These are phyloP conservation scores for Mola mola DNA, from an alignment of 2,113 vertebrate genomes.

Conservation along the genomic window DNA sequence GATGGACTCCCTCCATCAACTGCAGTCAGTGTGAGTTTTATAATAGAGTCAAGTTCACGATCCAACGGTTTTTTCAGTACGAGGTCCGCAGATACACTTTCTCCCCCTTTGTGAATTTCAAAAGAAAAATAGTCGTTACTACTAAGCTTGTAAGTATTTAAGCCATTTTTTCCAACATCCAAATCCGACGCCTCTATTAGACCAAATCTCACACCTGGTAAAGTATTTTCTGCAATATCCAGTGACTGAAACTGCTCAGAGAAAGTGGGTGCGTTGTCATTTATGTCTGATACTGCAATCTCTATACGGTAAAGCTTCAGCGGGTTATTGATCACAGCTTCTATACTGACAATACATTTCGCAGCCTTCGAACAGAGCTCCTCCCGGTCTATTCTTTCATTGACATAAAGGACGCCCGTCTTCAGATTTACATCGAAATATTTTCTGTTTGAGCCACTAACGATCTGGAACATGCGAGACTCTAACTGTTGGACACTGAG, in stretches of 20 bases:
- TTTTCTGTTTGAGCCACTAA: constrained; percentile 72
- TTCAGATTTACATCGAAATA: constrained; percentile 57
- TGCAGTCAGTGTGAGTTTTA: constrained; percentile 65
- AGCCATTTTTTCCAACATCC: neutral
- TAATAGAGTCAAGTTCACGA: constrained; percentile 63
- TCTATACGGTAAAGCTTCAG: constrained; percentile 79
- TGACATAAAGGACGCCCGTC: constrained; percentile 75
- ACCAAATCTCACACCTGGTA: constrained; percentile 60
- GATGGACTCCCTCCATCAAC: constrained; percentile 75
- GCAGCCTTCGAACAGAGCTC: constrained; percentile 73
- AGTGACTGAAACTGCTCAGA: constrained; percentile 43
- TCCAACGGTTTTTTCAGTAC: constrained; percentile 71
- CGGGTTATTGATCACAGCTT: constrained; percentile 82
- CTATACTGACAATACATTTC: constrained; percentile 78
- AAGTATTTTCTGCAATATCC: constrained; percentile 71
- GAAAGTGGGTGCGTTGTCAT: constrained; percentile 83
- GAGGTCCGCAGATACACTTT: constrained; percentile 68
- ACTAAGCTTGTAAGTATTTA: constrained; percentile 75
- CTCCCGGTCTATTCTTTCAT: constrained; percentile 84
- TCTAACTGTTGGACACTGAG: constrained; percentile 69
- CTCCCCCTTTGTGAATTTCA: constrained; percentile 65
- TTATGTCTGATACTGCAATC: constrained; percentile 81
- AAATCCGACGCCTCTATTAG: constrained; percentile 76
- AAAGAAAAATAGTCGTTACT: constrained; percentile 75
- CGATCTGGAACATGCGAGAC: constrained; percentile 66